These are phyloP conservation scores for Tychaedon coryphoeus DNA, from an alignment of 2,113 vertebrate species.

Conservation along the genomic window DNA sequence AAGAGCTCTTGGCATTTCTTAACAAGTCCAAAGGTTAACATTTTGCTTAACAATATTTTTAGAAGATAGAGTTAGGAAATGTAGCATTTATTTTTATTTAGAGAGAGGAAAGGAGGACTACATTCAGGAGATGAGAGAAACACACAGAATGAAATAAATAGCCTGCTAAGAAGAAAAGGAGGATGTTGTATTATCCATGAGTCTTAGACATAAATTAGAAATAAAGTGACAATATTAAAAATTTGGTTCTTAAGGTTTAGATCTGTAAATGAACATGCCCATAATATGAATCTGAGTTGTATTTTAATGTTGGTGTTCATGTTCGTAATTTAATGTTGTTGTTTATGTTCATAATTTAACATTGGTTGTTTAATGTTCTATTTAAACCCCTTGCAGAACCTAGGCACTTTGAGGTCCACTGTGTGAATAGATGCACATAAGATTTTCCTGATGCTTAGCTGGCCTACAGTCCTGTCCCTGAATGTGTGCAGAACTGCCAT, in stretches of 20 bases:
- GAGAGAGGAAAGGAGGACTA: background rate
- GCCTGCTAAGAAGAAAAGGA: background rate
- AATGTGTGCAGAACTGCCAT: background rate
- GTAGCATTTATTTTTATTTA: background rate
- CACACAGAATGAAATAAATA: background rate
- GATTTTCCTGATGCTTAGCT: background rate
- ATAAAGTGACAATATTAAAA: background rate
- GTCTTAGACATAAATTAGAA: background rate
- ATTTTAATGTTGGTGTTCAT: background rate
- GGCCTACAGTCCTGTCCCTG: background rate
- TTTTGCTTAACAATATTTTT: background rate
- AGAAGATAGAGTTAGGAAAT: background rate
- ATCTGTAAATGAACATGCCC: background rate
- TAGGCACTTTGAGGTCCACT: background rate
- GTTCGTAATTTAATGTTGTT: background rate
- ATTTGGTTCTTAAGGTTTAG: background rate
- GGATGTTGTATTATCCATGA: background rate
- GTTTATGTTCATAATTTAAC: background rate
- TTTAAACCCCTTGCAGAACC: background rate
- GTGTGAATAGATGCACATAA: background rate
- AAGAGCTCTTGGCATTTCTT: background rate
- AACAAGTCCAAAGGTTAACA: background rate
- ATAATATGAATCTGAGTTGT: background rate
- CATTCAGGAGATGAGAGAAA: background rate
- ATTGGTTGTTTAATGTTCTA: background rate